A percentile compares a stretch with the other conserved stretches of the same genome.
Evolutionary conservation across 2,888 invertebrate species (phyloP).

Genomic region (Latrodectus hesperus): DNA sequence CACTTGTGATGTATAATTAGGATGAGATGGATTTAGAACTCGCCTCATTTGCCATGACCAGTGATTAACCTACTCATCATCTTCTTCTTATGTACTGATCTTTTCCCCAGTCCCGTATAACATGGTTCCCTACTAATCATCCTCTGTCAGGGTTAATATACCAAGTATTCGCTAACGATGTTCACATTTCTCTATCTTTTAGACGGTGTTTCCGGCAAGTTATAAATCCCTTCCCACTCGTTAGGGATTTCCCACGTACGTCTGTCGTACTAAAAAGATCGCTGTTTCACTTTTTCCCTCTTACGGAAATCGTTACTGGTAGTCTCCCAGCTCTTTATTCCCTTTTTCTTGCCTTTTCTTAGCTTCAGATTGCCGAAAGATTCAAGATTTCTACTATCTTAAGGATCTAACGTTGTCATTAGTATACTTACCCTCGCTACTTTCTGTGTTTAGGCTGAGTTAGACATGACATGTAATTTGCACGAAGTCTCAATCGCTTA

Average conservation of each 20-base stretch:
- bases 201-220: constrained; percentile 49
- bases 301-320: constrained; percentile 56
- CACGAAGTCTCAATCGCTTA: no score
- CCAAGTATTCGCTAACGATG: constrained; percentile 36
- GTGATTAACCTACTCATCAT: constrained; percentile 27
- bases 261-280: constrained; percentile 19
- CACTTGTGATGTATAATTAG: not conserved
- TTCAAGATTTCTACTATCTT: no score
- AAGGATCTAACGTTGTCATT: no score
- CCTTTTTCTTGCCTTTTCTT: no score
- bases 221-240: constrained; percentile 53
- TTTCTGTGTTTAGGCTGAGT: no score
- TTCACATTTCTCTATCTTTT: constrained; percentile 22
- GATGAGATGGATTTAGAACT: constrained; percentile 16
- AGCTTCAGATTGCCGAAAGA: no score
- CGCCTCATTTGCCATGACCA: constrained; percentile 16
- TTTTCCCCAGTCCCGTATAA: constrained; percentile 11
- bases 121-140: constrained; percentile 36
- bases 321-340: not conserved
- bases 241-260: constrained; percentile 30
- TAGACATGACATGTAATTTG: no score
- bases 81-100: not conserved
- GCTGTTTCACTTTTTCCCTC: constrained; percentile 26
- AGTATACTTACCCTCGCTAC: no score
- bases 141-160: constrained; percentile 29